A percentile compares a stretch with the other conserved stretches of the same genome.
These are phyloP conservation scores for Xerus rutilus DNA, from an alignment of 2,797 vertebrate species.

Conservation along the genomic window DNA sequence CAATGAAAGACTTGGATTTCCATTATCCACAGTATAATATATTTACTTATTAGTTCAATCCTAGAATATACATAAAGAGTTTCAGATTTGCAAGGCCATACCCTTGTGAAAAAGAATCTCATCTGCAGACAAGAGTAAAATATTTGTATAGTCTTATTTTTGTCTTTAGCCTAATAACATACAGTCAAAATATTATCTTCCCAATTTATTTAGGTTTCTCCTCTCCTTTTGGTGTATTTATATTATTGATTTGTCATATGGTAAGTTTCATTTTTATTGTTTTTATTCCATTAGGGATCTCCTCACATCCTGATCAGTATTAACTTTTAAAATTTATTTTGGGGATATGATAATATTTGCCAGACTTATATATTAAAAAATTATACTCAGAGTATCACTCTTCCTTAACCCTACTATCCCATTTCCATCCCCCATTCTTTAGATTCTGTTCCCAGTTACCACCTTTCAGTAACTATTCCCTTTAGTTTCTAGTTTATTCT, in stretches of 20 bases:
- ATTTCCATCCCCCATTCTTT: background rate
- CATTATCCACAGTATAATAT: background rate
- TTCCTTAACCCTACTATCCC: background rate
- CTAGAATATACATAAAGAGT: background rate
- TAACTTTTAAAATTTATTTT: background rate
- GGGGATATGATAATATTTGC: background rate
- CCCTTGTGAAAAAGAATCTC: background rate
- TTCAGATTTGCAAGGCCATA: background rate
- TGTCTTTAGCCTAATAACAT: background rate
- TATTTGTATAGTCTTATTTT: background rate
- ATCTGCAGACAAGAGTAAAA: background rate
- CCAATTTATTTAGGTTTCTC: background rate
- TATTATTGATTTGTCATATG: background rate
- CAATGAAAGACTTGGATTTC: background rate
- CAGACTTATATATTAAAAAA: background rate
- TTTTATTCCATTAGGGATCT: background rate
- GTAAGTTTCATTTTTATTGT: background rate
- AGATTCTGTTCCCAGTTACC: background rate
- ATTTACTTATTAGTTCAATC: background rate
- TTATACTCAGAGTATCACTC: background rate
- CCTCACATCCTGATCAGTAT: background rate
- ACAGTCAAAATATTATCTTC: background rate
- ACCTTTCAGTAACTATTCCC: background rate
- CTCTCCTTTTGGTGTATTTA: background rate
- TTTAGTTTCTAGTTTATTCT: background rate